Evolutionary conservation across 2,113 vertebrate species (phyloP).

Genomic region (Silurus glanis): DNA sequence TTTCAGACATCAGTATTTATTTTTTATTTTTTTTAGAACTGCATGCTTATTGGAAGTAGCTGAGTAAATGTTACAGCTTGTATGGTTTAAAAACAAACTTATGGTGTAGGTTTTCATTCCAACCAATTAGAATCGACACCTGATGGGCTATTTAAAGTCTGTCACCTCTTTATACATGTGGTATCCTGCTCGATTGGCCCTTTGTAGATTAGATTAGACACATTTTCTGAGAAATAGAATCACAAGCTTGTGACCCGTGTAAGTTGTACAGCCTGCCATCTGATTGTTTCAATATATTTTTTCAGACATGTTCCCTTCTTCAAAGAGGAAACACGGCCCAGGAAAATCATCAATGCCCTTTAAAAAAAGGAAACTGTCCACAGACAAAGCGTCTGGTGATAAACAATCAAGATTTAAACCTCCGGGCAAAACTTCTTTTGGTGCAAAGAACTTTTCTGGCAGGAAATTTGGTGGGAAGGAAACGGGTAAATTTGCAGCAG

Average conservation of each 20-base stretch:
- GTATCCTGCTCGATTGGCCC: neutral
- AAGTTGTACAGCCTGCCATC: neutral
- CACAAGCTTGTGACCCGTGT: neutral
- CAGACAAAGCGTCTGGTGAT: constrained; percentile 12
- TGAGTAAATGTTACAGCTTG: too few species aligned
- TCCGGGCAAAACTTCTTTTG: neutral
- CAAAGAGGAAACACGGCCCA: constrained; percentile 60
- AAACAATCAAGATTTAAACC: constrained; percentile 9
- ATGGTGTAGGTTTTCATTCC: neutral
- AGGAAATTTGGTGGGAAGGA: constrained; percentile 60
- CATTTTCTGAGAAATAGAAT: neutral
- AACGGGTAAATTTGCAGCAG: constrained; percentile 1
- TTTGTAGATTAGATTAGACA: neutral
- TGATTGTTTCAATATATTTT: neutral
- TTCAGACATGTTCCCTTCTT: constrained; percentile 74
- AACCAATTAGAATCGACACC: neutral
- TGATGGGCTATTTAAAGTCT: neutral
- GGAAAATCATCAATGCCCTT: constrained; percentile 44
- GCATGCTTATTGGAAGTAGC: too few species aligned
- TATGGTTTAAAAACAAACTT: too few species aligned
- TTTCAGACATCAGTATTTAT: neutral
- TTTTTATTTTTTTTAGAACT: neutral
- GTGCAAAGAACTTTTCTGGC: constrained; percentile 33
- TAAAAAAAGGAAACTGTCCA: constrained; percentile 65
- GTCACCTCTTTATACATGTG: neutral